A percentile compares a stretch with the other conserved stretches of the same genome.
These are phyloP conservation scores for Habrosyne pyritoides DNA, from an alignment of 2,888 invertebrate species.

Conservation along the genomic window DNA sequence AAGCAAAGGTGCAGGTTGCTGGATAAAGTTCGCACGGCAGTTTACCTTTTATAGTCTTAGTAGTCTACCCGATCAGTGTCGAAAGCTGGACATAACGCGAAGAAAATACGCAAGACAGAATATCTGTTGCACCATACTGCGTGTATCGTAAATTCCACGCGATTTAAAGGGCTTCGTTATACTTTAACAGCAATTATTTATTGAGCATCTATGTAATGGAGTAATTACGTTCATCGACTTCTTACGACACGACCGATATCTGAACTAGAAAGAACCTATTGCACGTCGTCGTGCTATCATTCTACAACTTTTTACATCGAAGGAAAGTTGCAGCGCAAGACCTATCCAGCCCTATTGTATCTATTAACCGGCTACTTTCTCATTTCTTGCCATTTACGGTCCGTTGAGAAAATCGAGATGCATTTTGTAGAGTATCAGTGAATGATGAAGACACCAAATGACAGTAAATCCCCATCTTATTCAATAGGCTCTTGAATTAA, in stretches of 20 bases:
- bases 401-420: constrained; percentile 76
- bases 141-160: constrained; percentile 43
- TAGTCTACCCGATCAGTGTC: constrained; percentile 50
- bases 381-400: constrained; percentile 79
- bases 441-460: constrained; percentile 56
- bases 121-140: constrained; percentile 49
- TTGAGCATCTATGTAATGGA: constrained; percentile 59
- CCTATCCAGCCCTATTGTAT: constrained; percentile 81
- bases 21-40: constrained; percentile 67
- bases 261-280: constrained; percentile 54
- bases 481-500: neutral
- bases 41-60: constrained; percentile 63
- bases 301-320: constrained; percentile 68
- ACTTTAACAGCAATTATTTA: constrained; percentile 48
- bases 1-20: constrained; percentile 54
- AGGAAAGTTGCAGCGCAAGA: constrained; percentile 74
- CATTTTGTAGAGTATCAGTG: constrained; percentile 57
- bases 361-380: constrained; percentile 80
- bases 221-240: constrained; percentile 61
- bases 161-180: constrained; percentile 52
- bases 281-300: constrained; percentile 58
- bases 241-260: constrained; percentile 68
- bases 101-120: constrained; percentile 52
- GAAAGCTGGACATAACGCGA: constrained; percentile 56
- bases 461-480: constrained; percentile 44